Evolutionary conservation across 1,140 invertebrate genomes (phyloP), one percentile per base, ranked within the genome.

Genomic region (Limonius californicus): DNA sequence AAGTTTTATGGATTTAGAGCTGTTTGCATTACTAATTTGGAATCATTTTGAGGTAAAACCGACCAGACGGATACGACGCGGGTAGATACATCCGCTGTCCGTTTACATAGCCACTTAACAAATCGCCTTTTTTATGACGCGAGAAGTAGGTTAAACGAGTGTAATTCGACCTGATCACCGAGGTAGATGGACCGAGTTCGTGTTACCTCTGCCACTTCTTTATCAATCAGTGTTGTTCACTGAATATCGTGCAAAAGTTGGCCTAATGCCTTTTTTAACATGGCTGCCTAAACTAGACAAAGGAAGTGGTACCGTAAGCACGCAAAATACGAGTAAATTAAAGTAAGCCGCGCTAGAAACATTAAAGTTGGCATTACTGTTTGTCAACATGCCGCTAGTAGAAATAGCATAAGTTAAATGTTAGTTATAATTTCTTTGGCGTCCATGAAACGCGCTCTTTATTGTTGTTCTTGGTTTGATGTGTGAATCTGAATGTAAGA

Each of bases 151-250:
- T 50, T 50, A 50, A 50, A 18, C 9, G 45, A 50, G 16, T 50
- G 45, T 19, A 50, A 50, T 50, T 50, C 45, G 45, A 50, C 15
- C 2, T 50, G 45, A 50, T 8, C 45, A 50, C 19, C 45, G 45
- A 50, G 45, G 45, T 50, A 18, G 45, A 18, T 50, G 15, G 14
- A 21, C 9, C n/a, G 16, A 50, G 45, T 50, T 50, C 45, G 45
- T 50, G 45, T 50, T 50, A 50, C 45, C 45, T 50, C 19, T 50
- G 12, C 45, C 45, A 50, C 45, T 50, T 19, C 20, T 50, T 50
- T 50, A 50, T 50, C 45, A 19, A 50, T 50, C 16, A 45, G 12
- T 45, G 43, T 45, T 45, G n/a, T n/a, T n/a, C 43, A 50, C 7
- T 50, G 45, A 3, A 50, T 18, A 50, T 19, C 19, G 45, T 50